A percentile compares a stretch with the other conserved stretches of the same genome.
Evolutionary conservation across 2,113 vertebrate species (phyloP).

Genomic region (Chauna torquata): DNA sequence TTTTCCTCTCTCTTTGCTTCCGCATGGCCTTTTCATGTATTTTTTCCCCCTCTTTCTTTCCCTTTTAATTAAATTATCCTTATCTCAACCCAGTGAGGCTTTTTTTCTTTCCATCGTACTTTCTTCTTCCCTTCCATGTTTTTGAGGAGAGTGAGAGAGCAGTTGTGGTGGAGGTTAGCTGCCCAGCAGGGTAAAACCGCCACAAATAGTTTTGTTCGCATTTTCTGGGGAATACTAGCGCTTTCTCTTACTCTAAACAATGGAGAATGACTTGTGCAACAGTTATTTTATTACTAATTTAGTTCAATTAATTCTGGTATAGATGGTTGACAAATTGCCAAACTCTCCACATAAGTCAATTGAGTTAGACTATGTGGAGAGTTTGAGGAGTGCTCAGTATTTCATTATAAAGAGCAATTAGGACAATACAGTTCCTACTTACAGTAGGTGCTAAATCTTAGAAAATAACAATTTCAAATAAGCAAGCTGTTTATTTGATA

Average conservation of each 20-base stretch:
- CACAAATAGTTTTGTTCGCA: background rate
- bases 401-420: background rate
- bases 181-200: too few species aligned
- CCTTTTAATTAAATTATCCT: too few species aligned
- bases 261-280: background rate
- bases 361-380: background rate
- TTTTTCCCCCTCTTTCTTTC: too few species aligned
- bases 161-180: too few species aligned
- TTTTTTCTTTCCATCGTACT: too few species aligned
- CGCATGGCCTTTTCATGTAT: too few species aligned
- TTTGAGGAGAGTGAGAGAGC: too few species aligned
- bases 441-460: background rate
- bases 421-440: background rate
- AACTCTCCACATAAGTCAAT: too few species aligned
- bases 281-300: background rate
- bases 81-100: too few species aligned
- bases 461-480: background rate
- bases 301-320: background rate
- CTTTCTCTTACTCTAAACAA: background rate
- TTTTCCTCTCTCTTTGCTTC: too few species aligned
- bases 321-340: background rate
- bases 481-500: background rate
- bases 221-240: background rate
- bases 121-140: too few species aligned
- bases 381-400: background rate